These are phyloP conservation scores for Sciurus niger DNA, from an alignment of 2,113 vertebrate species.

Conservation along the genomic window DNA sequence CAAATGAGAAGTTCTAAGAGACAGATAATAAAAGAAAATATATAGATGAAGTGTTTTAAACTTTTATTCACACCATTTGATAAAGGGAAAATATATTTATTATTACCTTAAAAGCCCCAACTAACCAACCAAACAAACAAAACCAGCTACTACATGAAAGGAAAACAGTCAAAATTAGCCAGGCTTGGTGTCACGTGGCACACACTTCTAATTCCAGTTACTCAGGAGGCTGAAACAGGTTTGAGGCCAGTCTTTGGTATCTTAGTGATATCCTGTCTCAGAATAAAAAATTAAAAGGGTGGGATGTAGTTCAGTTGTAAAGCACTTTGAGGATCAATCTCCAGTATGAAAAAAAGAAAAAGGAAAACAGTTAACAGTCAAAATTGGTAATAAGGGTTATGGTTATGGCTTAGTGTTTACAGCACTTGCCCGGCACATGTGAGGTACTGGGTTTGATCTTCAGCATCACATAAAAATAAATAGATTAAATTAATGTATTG, in stretches of 20 bases:
- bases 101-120: slow-evolving; percentile 32
- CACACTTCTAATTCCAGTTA: neutral
- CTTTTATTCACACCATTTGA: neutral
- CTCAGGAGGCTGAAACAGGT: neutral
- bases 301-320: neutral
- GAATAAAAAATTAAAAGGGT: neutral
- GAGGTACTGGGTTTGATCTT: no score
- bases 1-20: slow-evolving; percentile 29
- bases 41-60: slow-evolving; percentile 29
- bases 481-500: no score
- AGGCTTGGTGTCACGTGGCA: neutral
- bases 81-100: neutral
- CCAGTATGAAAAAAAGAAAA: neutral
- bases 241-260: neutral
- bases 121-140: neutral
- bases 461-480: no score
- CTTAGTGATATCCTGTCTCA: neutral
- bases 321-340: neutral
- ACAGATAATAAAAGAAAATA: neutral
- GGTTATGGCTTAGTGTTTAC: no score
- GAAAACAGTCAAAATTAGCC: slow-evolving; percentile 2
- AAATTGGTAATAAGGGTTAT: no score
- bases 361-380: neutral
- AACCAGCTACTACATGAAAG: slow-evolving; percentile 6
- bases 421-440: no score